A percentile compares a stretch with the other conserved stretches of the same genome.
These are phyloP conservation scores for Metacarcinus magister DNA, from an alignment of 2,888 invertebrate genomes.

Conservation along the genomic window DNA sequence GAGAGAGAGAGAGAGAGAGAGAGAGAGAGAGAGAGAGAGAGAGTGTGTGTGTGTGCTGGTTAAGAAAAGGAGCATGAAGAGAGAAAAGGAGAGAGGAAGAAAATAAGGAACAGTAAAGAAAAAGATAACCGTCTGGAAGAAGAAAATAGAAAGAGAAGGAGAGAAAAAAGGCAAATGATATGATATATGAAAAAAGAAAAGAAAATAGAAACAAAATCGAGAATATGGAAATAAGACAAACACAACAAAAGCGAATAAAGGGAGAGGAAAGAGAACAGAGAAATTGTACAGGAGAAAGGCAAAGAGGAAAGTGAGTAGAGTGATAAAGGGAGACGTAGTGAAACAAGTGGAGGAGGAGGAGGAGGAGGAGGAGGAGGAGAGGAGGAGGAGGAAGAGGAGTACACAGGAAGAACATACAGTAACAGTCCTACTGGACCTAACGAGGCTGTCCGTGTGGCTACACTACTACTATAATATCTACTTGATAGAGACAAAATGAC, in stretches of 20 bases:
- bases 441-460: no score
- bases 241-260: neutral
- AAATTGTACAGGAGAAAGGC: neutral
- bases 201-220: neutral
- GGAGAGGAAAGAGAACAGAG: neutral
- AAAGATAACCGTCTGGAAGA: neutral
- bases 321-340: neutral
- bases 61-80: neutral
- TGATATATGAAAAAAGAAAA: neutral
- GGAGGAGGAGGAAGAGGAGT: neutral
- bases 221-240: no score
- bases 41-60: neutral
- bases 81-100: neutral
- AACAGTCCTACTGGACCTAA: no score
- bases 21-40: slow-evolving; percentile 40
- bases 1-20: slow-evolving; percentile 30
- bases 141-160: neutral
- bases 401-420: no score
- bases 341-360: no score
- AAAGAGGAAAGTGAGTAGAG: neutral
- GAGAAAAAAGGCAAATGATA: neutral
- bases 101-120: neutral
- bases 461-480: no score
- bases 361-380: neutral
- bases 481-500: no score